Evolutionary conservation across 2,888 invertebrate species (phyloP).

Genomic region (Drosophila koepferae): DNA sequence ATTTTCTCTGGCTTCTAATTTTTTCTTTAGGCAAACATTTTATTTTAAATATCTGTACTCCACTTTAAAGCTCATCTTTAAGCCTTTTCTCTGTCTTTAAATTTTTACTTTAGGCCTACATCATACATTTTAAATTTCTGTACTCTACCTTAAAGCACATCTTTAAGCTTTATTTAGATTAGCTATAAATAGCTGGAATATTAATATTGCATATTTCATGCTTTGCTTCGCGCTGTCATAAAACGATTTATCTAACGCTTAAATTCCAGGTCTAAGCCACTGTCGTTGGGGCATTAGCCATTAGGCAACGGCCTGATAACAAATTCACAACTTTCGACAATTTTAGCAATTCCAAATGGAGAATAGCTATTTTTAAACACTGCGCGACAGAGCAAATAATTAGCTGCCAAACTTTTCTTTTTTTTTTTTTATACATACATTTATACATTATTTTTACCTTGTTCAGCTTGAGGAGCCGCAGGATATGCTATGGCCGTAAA

Average conservation of each 20-base stretch:
- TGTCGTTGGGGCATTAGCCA: conserved; percentile 9
- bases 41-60: too few species aligned
- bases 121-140: background rate
- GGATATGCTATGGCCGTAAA: conserved; percentile 24
- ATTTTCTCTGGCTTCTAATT: too few species aligned
- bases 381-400: conserved; percentile 53
- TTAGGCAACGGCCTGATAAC: background rate
- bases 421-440: background rate
- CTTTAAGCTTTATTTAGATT: background rate
- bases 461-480: background rate
- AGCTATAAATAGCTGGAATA: background rate
- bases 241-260: background rate
- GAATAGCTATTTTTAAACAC: conserved; percentile 19
- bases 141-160: background rate
- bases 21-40: too few species aligned
- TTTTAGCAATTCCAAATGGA: conserved; percentile 26
- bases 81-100: too few species aligned
- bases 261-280: background rate
- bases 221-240: background rate
- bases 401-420: conserved; percentile 56
- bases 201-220: background rate
- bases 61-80: too few species aligned
- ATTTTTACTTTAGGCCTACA: too few species aligned
- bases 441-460: background rate
- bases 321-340: conserved; percentile 11